Evolutionary conservation across 2,113 vertebrate genomes (phyloP).

Genomic region (Turdus rufiventris): DNA sequence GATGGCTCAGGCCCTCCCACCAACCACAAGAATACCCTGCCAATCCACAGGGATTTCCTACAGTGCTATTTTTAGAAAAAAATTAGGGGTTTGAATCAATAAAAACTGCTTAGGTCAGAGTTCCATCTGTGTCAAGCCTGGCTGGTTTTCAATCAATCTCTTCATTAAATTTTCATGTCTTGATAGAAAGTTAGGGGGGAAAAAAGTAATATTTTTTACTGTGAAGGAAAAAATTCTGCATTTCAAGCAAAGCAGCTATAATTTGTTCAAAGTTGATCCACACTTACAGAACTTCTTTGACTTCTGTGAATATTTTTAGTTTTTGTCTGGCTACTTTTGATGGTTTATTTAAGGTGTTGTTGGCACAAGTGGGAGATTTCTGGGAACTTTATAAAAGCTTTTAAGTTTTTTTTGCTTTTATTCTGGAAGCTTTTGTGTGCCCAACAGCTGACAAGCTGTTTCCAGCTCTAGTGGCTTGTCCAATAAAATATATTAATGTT

Average conservation of each 20-base stretch:
- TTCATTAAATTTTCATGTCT: background rate
- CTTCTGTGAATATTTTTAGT: background rate
- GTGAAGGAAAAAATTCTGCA: background rate
- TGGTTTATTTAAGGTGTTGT: constrained; percentile 29
- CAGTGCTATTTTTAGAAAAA: background rate
- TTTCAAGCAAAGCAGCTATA: background rate
- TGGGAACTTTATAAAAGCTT: constrained; percentile 12
- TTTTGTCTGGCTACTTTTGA: background rate
- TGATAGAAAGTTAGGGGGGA: background rate
- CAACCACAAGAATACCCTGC: background rate
- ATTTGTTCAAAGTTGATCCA: background rate
- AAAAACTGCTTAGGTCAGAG: background rate
- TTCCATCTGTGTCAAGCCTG: background rate
- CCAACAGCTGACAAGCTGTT: constrained; percentile 8
- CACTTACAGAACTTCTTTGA: background rate
- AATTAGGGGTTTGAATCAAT: background rate
- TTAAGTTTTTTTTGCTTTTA: background rate
- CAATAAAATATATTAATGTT: constrained; percentile 42
- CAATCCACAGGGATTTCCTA: background rate
- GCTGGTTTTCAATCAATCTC: background rate
- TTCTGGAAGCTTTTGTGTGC: background rate
- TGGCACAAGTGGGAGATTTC: background rate
- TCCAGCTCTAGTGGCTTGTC: background rate
- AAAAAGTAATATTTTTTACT: background rate
- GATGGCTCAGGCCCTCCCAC: background rate